Evolutionary conservation across 2,797 vertebrate species (phyloP), one percentile per base, ranked within the genome.

Genomic region (Phrynocephalus vlangalii): DNA sequence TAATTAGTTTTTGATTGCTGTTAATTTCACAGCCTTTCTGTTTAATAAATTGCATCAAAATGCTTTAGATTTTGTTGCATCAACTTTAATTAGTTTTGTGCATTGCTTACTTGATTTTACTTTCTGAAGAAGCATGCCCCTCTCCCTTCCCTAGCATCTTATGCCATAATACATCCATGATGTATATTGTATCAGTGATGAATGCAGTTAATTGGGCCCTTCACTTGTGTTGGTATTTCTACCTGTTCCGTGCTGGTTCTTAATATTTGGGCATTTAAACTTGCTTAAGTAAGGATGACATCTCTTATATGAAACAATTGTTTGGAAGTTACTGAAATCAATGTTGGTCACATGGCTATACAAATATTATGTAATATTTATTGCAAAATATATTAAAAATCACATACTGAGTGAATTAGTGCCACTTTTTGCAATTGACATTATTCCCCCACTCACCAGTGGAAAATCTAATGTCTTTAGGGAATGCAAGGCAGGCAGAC

Each of bases 1-100:
- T 97, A 97, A 97, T 97, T 97, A 97, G 96, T 93, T 97, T 96
- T 96, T 96, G 96, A 97, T 97, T 97, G 95, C 95, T 96, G 94
- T 96, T 97, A 97, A 97, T 97, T 97, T 97, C 96, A 96, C 95
- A 97, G 96, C 90, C 95, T 96, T 97, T 96, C 94, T 91, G 90
- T 91, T 96, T 96, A 96, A 96, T 96, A 97, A 95, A 94, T 96
- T 95, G 88, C 95, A 96, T 95, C 88, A 95, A 95, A 96, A 96
- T 95, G 90, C 91, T 95, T 93, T 93, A 89, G 91, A 82, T 97
- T 96, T 94, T 96, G 93, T 95, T 96, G 86, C 89, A 96, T 93
- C 93, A 93, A 94, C 90, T 97, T 96, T 97, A 97, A 97, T 97
- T 97, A 96, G 95, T 96, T 97, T 95, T 95, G 92, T 96, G 92